Evolutionary conservation across 2,797 vertebrate species (phyloP), one percentile per base, ranked within the genome.

Genomic region (Lemur catta): DNA sequence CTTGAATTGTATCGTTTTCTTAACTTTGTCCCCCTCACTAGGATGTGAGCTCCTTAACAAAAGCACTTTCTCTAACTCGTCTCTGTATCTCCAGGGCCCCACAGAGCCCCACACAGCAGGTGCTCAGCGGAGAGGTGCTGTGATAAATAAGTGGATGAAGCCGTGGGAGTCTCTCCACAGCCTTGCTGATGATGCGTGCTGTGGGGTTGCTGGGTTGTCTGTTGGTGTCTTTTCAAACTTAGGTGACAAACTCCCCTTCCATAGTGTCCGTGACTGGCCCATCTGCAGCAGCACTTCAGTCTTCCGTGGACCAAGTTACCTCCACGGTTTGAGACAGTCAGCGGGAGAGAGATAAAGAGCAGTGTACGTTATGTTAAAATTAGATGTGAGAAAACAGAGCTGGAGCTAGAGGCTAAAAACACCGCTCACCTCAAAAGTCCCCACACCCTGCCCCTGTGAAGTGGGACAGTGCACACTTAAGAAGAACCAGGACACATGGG

Each of bases 341-440:
- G 2, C 20, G 71, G 67, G 93, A 82, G 22, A 82, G 72, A 50
- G 81, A 20, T 63, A 26, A 84, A 84, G 41, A 30, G 26, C 41
- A 15, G 18, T 4, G 0, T 63, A 61, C 63, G 7, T 50, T 85
- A 28, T 18, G 38, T 74, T 91, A 65, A 87, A 91, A 79, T 92
- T 75, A 91, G 52, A 79, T 11, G 7, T 48, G 82, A 72, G 43
- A 48, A 93, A 84, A 72, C 8, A 67, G 82, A 93, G 41, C 17
- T 82, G 52, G 48, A 72, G 35, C 30, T 10, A 20, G n/a, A 87
- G 20, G 20, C 9, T 81, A 43, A 89, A 95, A 88, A 33, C 20
- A 63, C 20, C 0, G 5, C 65, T 84, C 17, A 43, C 26, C 50
- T 71, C 46, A 11, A 22, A 46, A 20, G 57, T 76, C 78, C 20